Percentiles rank a stretch among this genome's conserved stretches.
phyloP scores from a whole-genome alignment of 2,888 invertebrate genomes.

The Ceraclea dissimilis region DNA sequence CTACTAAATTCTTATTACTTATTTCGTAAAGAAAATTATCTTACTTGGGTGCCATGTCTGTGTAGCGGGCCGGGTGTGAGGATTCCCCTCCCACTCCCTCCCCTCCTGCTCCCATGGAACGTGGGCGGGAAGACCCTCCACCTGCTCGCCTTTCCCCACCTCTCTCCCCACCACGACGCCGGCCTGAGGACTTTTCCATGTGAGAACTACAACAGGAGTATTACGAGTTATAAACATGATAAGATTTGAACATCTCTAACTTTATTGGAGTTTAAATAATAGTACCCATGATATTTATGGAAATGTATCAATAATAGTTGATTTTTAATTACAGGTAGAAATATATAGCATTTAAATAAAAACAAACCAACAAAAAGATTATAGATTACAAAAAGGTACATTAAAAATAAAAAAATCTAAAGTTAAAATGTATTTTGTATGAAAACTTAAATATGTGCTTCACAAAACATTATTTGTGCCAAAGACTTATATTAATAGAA shows the following conservation, averaged over 20 bases:
- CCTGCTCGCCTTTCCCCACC: constrained; percentile 28
- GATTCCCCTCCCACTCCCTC: constrained; percentile 40
- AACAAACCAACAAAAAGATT: too few relatives aligned
- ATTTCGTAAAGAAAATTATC: constrained; percentile 5
- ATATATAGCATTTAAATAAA: too few relatives aligned
- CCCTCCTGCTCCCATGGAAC: constrained; percentile 31
- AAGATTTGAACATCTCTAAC: background rate
- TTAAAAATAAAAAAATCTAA: too few relatives aligned
- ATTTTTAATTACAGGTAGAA: too few relatives aligned
- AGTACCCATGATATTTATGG: too few relatives aligned
- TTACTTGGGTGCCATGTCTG: constrained; percentile 84
- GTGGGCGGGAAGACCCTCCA: constrained; percentile 32
- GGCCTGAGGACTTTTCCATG: constrained; percentile 37
- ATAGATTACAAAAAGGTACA: too few relatives aligned
- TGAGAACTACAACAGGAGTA: constrained; percentile 21
- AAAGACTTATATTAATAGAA: too few relatives aligned
- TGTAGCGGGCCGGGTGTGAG: constrained; percentile 64
- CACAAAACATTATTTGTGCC: too few relatives aligned
- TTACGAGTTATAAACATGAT: background rate
- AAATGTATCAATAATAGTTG: too few relatives aligned
- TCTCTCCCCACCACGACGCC: constrained; percentile 44
- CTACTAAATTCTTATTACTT: too few relatives aligned
- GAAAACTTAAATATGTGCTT: too few relatives aligned
- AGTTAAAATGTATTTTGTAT: too few relatives aligned
- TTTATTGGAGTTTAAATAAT: background rate